Conservation (phyloP, 2,113 vertebrate species). For the Phoxinus phoxinus region DNA sequence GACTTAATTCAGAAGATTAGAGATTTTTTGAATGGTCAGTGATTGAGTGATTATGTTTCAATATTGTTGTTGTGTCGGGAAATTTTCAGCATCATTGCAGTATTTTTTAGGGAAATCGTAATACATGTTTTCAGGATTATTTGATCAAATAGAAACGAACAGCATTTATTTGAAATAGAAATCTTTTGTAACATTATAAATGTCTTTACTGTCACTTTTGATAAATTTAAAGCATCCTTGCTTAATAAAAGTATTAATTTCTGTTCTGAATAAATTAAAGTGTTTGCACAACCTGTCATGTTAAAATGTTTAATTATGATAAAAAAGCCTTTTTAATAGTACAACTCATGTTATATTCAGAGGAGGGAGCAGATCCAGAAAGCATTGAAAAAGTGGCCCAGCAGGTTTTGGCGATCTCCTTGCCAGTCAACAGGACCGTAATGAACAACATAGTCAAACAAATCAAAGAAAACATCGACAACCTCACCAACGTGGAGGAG, state of each 20-base stretch:
- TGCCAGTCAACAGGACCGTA: slow-evolving; percentile 74
- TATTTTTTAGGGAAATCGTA: too few species aligned
- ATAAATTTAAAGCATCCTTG: background rate
- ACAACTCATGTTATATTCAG: slow-evolving; percentile 61
- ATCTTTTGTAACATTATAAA: background rate
- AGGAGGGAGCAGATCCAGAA: slow-evolving; percentile 85
- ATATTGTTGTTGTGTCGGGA: background rate
- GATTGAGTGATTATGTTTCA: background rate
- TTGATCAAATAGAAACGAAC: too few species aligned
- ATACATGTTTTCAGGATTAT: too few species aligned
- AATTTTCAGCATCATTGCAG: background rate
- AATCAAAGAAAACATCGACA: slow-evolving; percentile 76
- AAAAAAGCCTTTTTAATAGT: background rate
- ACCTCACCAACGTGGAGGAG: slow-evolving; percentile 71
- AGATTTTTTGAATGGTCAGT: slow-evolving; percentile 83
- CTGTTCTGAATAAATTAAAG: background rate
- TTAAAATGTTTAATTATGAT: background rate
- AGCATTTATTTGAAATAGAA: background rate
- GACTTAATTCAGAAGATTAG: slow-evolving; percentile 82
- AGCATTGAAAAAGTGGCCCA: slow-evolving; percentile 85
- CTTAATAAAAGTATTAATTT: background rate
- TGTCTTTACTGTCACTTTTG: background rate
- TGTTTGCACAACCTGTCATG: background rate
- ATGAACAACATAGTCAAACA: slow-evolving; percentile 72
- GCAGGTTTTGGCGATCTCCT: slow-evolving; percentile 79